Percentiles rank a stretch among this genome's conserved stretches.
phyloP scores from a whole-genome alignment of 2,113 vertebrate genomes.

The Eleginops maclovinus region DNA sequence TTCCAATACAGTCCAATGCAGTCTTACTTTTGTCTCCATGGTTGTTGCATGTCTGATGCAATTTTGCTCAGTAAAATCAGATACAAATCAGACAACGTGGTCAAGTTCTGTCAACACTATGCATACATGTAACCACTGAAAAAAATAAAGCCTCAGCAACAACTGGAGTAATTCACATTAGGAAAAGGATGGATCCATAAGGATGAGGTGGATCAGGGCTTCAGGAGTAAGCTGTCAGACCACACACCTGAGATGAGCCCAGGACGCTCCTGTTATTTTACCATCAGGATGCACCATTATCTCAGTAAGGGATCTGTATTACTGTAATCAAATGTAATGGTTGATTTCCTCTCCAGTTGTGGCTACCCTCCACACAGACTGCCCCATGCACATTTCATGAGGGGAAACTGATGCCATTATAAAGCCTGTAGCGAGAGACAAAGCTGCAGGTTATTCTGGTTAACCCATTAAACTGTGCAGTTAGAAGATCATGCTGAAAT shows the following conservation, averaged over 20 bases:
- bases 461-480: not conserved
- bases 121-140: not conserved
- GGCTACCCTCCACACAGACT: slow-evolving; percentile 56
- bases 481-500: not conserved
- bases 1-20: not conserved
- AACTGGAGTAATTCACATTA: not conserved
- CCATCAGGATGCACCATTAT: slow-evolving; percentile 25
- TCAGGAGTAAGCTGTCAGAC: slow-evolving; percentile 11
- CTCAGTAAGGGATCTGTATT: slow-evolving; percentile 50
- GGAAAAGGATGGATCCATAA: not conserved
- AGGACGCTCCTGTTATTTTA: slow-evolving; percentile 47
- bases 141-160: not conserved
- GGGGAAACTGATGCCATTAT: slow-evolving; percentile 55
- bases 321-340: slow-evolving; percentile 62
- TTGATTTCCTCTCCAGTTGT: slow-evolving; percentile 72
- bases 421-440: not conserved
- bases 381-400: slow-evolving; percentile 67
- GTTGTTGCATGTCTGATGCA: not conserved
- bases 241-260: slow-evolving; percentile 28
- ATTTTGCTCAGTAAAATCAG: not conserved
- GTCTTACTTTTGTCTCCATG: not conserved
- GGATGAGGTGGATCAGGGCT: not conserved
- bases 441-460: not conserved
- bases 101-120: not conserved
- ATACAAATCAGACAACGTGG: not conserved